Base-by-base conservation (phyloP, 2,888 invertebrate genomes). In the Matsumyia berberina region DNA sequence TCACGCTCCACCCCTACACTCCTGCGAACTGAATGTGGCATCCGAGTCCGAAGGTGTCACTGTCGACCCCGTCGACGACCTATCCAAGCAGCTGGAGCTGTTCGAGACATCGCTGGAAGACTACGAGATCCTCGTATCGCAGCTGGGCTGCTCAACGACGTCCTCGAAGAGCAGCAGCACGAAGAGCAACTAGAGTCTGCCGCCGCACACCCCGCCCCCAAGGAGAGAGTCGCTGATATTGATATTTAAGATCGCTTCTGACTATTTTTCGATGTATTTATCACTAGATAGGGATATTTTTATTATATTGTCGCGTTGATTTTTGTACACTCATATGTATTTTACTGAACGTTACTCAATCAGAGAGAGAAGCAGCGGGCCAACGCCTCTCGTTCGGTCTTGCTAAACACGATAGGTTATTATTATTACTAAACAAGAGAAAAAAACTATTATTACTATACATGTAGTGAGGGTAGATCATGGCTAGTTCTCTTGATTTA, bases 31-130 rank as follows among this genome's bases (percentile, higher is more conserved):
- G 29, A 82, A 76, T n/a, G 12, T 35, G 8, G 24, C 62, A 6
- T 17, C 53, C 5, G 67, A 74, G 39, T 44, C 53, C 0, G 70
- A 79, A 60, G 87, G 55, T 8, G 80, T 42, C 31, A 12, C 64
- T 15, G 33, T 55, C 49, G 87, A 72, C 74, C 85, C 88, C 46
- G 89, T 91, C 37, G 90, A 91, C 31, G 92, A 92, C 70, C 87
- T 92, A 9, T 91, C 92, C 4, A 89, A 90, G 66, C 92, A 92
- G 73, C 79, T 92, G 87, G 92, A 92, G 82, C 88, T 91, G 85
- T 92, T 92, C 82, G 92, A 92, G 86, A 92, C 91, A 9, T 91
- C 91, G 24, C 87, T 92, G 17, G 89, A 90, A 62, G 91, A 92
- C 86, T 92, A 92, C 79, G 92, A 92, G 74, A 89, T 90, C 67